A percentile compares a stretch with the other conserved stretches of the same genome.
These are phyloP conservation scores for Zelleria hepariella DNA, from an alignment of 2,888 invertebrate genomes.

Conservation along the genomic window DNA sequence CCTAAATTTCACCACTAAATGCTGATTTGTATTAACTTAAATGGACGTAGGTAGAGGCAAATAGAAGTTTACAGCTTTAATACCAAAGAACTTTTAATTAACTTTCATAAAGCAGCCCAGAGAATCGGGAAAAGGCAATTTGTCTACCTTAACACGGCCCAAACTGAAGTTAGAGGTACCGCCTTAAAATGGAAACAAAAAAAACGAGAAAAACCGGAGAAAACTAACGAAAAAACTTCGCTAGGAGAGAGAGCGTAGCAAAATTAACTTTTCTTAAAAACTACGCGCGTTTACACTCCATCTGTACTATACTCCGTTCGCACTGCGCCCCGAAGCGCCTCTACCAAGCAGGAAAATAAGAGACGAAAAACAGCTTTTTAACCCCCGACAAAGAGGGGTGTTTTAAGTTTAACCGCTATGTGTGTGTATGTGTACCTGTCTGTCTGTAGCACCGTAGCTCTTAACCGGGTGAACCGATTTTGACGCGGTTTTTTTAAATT, in stretches of 20 bases:
- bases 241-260: slow-evolving; percentile 25
- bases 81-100: neutral
- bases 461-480: no score
- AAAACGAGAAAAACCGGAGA: neutral
- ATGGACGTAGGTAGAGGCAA: no score
- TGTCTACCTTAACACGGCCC: neutral
- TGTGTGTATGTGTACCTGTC: no score
- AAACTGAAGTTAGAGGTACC: neutral
- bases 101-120: neutral
- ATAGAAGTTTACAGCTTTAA: neutral
- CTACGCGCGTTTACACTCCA: neutral
- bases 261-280: slow-evolving; percentile 47
- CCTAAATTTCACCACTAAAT: no score
- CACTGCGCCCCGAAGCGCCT: no score
- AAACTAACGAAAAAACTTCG: slow-evolving; percentile 35
- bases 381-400: no score
- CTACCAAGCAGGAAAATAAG: no score
- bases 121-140: neutral
- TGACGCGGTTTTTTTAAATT: no score
- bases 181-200: neutral
- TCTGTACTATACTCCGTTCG: neutral
- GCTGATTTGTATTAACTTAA: no score
- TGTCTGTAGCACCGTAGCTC: no score
- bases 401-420: no score
- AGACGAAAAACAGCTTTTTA: no score